Base-by-base conservation (phyloP, 2,113 vertebrate genomes). In the Hucho hucho region DNA sequence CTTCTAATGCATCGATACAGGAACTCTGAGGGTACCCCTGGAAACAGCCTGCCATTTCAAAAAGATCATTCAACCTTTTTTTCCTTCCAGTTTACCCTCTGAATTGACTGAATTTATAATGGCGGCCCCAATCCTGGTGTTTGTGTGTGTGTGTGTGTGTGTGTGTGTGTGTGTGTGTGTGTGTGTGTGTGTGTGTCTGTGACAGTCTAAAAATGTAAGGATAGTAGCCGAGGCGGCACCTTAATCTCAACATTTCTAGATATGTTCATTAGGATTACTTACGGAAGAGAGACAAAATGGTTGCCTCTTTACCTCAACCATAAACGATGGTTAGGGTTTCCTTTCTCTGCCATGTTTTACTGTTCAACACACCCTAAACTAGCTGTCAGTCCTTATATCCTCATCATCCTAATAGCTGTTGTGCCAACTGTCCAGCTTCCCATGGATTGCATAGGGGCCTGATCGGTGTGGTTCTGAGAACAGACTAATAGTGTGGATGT, bases 371-470 rank as follows among this genome's bases (percentile, higher is more conserved):
- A 53, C 12, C 49, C 49, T 53, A 53, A 53, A 16, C 49, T 53
- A 53, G 49, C 49, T 5, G 13, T 53, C 12, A 7, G 3, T 32
- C 65, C 28, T 18, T 11, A 32, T 28, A 18, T 67, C 65, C 28
- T 37, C 65, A 37, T 18, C 72, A 14, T 13, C 72, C 72, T 9
- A 68, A 64, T 67, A 26, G 5, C 7, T 20, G 66, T 75, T 61
- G 78, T 69, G 81, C 37, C 12, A 53, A 53, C 14, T 53, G 87
- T 79, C 37, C 82, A 80, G 80, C 80, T 67, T 43, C 22, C 59
- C 18, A 61, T 76, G 83, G 86, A 90, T 93, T 94, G 90, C 92
- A 92, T 92, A 92, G 49, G 91, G 87, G 85, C 80, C 80, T 92
- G 87, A 89, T 75, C 88, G 84, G 84, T 85, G 84, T 87, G 84